phyloP scores from a whole-genome alignment of 2,888 invertebrate species.

The Drosophila prostipennis region DNA sequence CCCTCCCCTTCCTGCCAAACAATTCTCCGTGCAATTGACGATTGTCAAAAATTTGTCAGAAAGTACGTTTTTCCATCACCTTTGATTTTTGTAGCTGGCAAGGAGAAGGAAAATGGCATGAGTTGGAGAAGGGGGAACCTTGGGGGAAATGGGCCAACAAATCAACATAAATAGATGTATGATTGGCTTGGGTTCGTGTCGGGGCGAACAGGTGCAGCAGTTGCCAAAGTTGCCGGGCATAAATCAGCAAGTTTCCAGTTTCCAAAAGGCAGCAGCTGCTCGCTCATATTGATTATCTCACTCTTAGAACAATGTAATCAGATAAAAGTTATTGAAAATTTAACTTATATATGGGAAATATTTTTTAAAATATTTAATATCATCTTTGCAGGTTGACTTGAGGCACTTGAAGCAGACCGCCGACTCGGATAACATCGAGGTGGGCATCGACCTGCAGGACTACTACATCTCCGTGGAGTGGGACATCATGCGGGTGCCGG shows the following conservation, averaged over 20 bases:
- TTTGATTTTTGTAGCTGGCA: conserved; percentile 52
- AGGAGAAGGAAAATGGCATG: conserved; percentile 27
- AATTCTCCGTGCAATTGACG: conserved; percentile 66
- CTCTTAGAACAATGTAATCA: conserved; percentile 17
- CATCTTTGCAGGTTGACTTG: conserved; percentile 91
- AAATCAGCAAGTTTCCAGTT: conserved; percentile 56
- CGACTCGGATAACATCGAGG: conserved; percentile 94
- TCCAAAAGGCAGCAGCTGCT: conserved; percentile 21
- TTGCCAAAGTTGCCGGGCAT: conserved; percentile 34
- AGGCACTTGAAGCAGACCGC: conserved; percentile 94
- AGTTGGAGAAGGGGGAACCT: not conserved
- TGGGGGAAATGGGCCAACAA: conserved; percentile 59
- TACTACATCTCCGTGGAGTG: conserved; percentile 99
- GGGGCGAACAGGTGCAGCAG: conserved; percentile 55
- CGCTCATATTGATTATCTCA: conserved; percentile 24
- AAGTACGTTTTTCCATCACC: conserved; percentile 60
- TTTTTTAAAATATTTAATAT: not conserved
- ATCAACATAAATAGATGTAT: conserved; percentile 72
- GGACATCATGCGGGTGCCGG: conserved; percentile 98
- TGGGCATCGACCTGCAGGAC: conserved; percentile 96
- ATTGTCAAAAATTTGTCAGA: conserved; percentile 79
- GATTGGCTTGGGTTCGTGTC: conserved; percentile 44
- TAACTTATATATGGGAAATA: not conserved
- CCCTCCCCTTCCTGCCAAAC: not conserved
- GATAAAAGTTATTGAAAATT: not conserved